A percentile compares a stretch with the other conserved stretches of the same genome.
These are phyloP conservation scores for Syritta pipiens DNA, from an alignment of 2,888 invertebrate species.

Conservation along the genomic window DNA sequence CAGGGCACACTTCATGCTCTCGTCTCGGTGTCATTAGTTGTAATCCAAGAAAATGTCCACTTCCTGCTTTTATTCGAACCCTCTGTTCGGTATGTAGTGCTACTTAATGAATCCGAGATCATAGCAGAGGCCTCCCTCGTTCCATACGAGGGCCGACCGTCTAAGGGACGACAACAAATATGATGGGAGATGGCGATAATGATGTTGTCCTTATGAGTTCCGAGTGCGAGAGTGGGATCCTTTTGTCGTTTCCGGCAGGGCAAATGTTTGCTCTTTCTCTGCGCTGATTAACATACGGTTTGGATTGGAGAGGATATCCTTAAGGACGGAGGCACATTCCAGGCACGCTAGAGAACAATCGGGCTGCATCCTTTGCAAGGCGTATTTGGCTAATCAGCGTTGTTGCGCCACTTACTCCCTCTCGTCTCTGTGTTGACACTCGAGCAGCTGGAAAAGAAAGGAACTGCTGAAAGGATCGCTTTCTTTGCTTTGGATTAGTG, in stretches of 20 bases:
- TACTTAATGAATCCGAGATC: conserved; percentile 47
- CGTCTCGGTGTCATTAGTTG: conserved; percentile 24
- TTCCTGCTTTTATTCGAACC: conserved; percentile 49
- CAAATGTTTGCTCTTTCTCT: conserved; percentile 23
- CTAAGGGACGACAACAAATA: conserved; percentile 47
- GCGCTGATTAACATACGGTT: conserved; percentile 58
- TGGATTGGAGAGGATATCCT: conserved; percentile 18
- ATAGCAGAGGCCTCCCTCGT: conserved; percentile 18
- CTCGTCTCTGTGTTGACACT: conserved; percentile 10
- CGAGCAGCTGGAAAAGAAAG: conserved; percentile 2
- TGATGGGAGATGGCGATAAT: conserved; percentile 49
- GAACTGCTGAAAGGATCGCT: conserved; percentile 30
- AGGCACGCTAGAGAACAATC: conserved; percentile 3
- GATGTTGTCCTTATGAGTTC: conserved; percentile 55
- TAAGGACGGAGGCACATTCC: conserved; percentile 10
- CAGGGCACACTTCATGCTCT: conserved; percentile 4
- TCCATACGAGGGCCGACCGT: not conserved
- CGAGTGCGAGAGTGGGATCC: conserved; percentile 31
- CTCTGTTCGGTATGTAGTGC: not conserved
- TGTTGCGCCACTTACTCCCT: conserved; percentile 21
- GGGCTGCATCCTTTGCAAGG: not conserved
- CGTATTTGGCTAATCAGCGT: conserved; percentile 41
- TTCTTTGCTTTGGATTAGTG: conserved; percentile 57
- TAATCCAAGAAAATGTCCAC: conserved; percentile 39
- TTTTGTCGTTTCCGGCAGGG: conserved; percentile 8